Evolutionary conservation across 2,888 invertebrate species (phyloP).

Genomic region (Phengaris alcon): DNA sequence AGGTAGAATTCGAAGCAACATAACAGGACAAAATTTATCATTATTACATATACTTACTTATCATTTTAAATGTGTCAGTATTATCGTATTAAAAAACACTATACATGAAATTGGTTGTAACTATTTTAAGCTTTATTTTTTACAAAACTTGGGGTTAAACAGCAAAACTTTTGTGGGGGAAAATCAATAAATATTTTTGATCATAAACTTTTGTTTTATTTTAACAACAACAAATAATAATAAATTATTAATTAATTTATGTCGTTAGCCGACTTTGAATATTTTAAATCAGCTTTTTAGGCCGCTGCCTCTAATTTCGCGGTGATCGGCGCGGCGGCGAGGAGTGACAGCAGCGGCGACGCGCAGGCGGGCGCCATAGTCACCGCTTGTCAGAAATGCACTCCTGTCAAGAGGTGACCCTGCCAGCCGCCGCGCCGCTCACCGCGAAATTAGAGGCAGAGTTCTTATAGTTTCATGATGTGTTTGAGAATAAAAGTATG

Average conservation of each 20-base stretch:
- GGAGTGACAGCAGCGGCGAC: too few relatives aligned
- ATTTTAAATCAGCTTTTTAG: too few relatives aligned
- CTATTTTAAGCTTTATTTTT: conserved; percentile 26
- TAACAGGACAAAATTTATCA: not conserved
- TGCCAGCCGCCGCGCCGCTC: too few relatives aligned
- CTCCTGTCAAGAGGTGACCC: too few relatives aligned
- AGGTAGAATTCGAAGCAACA: not conserved
- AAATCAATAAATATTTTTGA: conserved; percentile 69
- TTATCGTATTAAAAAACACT: not conserved
- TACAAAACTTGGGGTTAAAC: conserved; percentile 32
- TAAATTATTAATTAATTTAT: not conserved
- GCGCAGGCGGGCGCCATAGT: too few relatives aligned
- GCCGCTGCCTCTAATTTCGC: too few relatives aligned
- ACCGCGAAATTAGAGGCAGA: too few relatives aligned
- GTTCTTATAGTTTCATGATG: too few relatives aligned
- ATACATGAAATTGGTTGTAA: conserved; percentile 6
- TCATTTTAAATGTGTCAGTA: not conserved
- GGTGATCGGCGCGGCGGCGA: too few relatives aligned
- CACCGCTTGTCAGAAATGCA: too few relatives aligned
- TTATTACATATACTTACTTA: not conserved
- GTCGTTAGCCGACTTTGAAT: too few relatives aligned
- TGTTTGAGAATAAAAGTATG: too few relatives aligned
- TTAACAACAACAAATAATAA: conserved; percentile 36
- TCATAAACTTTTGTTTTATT: conserved; percentile 48
- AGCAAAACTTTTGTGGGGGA: conserved; percentile 59